Base-by-base conservation (phyloP, 2,113 vertebrate species). In the Mixornis gularis region DNA sequence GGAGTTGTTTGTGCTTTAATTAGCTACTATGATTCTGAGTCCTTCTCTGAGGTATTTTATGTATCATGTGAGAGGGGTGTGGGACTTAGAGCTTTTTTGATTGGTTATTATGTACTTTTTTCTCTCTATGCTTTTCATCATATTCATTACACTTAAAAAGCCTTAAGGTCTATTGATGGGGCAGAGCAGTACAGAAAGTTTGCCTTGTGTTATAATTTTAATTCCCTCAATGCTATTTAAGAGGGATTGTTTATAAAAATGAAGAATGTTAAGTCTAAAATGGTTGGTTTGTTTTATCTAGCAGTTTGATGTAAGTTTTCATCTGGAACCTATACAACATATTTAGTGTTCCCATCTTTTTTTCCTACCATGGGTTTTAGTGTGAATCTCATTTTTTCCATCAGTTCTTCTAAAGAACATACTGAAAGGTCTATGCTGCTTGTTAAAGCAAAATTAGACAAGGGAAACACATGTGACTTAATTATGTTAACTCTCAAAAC, bases 371-470 rank as follows among this genome's bases (percentile, higher is more conserved):
- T 95, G 59, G 49, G 5, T 68, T 81, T 84, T 94, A 95, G 11
- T 6, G 2, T 19, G 46, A 40, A 43, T 51, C 20, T 63, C 5
- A 36, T 17, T 58, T 32, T 36, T 90, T 62, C 38, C 10, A 19
- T 43, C 36, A 77, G 6, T 77, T 76, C 27, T 90, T 30, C 52
- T 78, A 58, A 83, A 78, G 29, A 86, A 17, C n/a, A 18, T 55
- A 25, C 26, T 30, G 25, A 34, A 91, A 91, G 46, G 89, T 95
- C 65, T 90, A 7, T 96, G 83, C 89, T 96, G 76, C 89, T 92
- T 91, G 69, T 83, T 94, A 90, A 97, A 95, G 79, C 86, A 85
- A 96, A 93, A 88, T 94, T 93, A 95, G 76, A 52, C 88, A 96
- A 89, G 76, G 43, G 62, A 95, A 93, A 90, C 77, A 79, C 72